These are phyloP conservation scores for Pseudomyrmex dendroicus DNA, from an alignment of 1,140 invertebrate genomes.

Conservation along the genomic window DNA sequence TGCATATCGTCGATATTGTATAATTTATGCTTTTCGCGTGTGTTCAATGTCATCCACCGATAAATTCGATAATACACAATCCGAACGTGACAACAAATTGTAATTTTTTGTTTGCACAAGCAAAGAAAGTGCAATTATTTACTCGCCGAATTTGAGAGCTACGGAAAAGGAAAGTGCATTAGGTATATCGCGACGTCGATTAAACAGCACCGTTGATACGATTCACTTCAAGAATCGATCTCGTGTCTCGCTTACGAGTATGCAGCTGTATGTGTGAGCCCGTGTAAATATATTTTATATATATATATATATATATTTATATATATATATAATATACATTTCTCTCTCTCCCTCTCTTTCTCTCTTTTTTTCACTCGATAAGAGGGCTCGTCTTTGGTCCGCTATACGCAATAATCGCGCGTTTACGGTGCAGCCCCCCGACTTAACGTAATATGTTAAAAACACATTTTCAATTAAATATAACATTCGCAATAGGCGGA, in stretches of 20 bases:
- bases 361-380: conserved; percentile 18
- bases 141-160: conserved; percentile 59
- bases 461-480: conserved; percentile 77
- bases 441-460: conserved; percentile 73
- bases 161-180: conserved; percentile 64
- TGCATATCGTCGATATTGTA: background rate
- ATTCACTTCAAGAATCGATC: conserved; percentile 38
- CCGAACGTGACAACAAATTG: conserved; percentile 3
- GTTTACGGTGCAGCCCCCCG: conserved; percentile 76
- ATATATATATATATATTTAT: conserved; percentile 56
- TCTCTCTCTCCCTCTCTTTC: background rate
- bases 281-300: conserved; percentile 49
- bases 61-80: conserved; percentile 11
- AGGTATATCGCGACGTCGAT: conserved; percentile 39
- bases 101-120: conserved; percentile 34
- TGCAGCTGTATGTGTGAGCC: conserved; percentile 72
- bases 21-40: conserved; percentile 15
- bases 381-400: conserved; percentile 82
- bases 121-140: conserved; percentile 60
- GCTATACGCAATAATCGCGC: conserved; percentile 73
- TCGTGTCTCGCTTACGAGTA: conserved; percentile 65
- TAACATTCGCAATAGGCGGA: conserved; percentile 72
- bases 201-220: conserved; percentile 46
- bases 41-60: conserved; percentile 3
- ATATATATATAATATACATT: conserved; percentile 51